These are phyloP conservation scores for Galendromus occidentalis DNA, from an alignment of 1,140 invertebrate genomes.

Conservation along the genomic window DNA sequence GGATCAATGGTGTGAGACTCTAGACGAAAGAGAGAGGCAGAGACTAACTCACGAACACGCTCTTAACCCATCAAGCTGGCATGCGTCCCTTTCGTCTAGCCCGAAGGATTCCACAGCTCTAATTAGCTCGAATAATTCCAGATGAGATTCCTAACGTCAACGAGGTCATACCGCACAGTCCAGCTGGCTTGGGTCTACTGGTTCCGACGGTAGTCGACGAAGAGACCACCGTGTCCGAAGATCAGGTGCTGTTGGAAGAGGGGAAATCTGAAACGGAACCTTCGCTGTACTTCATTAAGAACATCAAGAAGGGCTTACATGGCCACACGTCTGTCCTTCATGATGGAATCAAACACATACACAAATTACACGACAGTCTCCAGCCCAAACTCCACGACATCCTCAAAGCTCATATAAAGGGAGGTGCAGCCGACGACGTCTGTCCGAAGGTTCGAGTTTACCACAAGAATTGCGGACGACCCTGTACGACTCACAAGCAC, in stretches of 20 bases:
- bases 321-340: not conserved
- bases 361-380: not conserved
- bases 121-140: too few relatives aligned
- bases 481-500: not conserved
- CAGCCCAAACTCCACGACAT: conserved; percentile 1
- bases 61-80: too few relatives aligned
- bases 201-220: not conserved
- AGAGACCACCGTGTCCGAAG: not conserved
- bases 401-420: not conserved
- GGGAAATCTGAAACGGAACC: not conserved
- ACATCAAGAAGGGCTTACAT: not conserved
- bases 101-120: too few relatives aligned
- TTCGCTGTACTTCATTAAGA: not conserved
- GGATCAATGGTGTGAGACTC: too few relatives aligned
- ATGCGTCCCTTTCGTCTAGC: too few relatives aligned
- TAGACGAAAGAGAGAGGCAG: too few relatives aligned
- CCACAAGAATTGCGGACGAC: not conserved
- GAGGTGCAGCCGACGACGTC: not conserved
- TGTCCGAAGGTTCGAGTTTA: not conserved
- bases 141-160: not conserved
- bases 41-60: too few relatives aligned
- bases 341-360: not conserved
- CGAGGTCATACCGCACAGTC: not conserved
- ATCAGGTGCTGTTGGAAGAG: not conserved
- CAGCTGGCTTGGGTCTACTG: not conserved